Evolutionary conservation across 2,797 vertebrate species (phyloP), one percentile per base, ranked within the genome.

Genomic region (Garrulus glandarius): DNA sequence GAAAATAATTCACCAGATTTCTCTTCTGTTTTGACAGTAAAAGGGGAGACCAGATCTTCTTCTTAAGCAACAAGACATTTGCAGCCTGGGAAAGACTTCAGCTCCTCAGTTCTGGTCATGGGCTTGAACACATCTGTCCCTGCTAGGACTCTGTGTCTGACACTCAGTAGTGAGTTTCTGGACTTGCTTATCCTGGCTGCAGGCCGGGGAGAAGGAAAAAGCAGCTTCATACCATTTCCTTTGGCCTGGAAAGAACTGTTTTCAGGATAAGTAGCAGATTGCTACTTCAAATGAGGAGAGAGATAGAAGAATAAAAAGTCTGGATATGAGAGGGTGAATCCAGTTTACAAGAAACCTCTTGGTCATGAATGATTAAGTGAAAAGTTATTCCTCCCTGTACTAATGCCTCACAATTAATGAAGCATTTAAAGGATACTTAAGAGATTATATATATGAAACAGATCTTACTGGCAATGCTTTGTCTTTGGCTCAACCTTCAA

Each of bases 261-360:
- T 91, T 90, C 78, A 94, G 95, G 93, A 69, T 94, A 96, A 93
- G 92, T 84, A 94, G 92, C 80, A 95, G 87, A 93, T 88, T 95
- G 91, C 83, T 92, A 92, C 85, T 93, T 94, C 81, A 95, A 92
- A 92, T 84, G 80, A 74, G 65, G 46, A 85, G 72, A 0, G 1
- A 60, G 63, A 82, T 57, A 87, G 56, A 96, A 56, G 92, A 88
- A 79, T 67, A 74, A 77, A 69, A 96, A 84, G 49, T 71, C 74
- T 69, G 43, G 75, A 92, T 77, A 60, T 16, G 63, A 92, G 87
- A 92, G 30, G 47, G 65, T 79, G 91, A 96, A 93, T 90, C 81
- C 86, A 86, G 55, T 92, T 96, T 96, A 92, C 76, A 91, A 92
- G 84, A 96, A 94, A 86, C 13, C 34, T 89, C 67, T 75, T 72